These are phyloP conservation scores for Dolichomitus sp. DNA, from an alignment of 2,888 invertebrate species.

Conservation along the genomic window DNA sequence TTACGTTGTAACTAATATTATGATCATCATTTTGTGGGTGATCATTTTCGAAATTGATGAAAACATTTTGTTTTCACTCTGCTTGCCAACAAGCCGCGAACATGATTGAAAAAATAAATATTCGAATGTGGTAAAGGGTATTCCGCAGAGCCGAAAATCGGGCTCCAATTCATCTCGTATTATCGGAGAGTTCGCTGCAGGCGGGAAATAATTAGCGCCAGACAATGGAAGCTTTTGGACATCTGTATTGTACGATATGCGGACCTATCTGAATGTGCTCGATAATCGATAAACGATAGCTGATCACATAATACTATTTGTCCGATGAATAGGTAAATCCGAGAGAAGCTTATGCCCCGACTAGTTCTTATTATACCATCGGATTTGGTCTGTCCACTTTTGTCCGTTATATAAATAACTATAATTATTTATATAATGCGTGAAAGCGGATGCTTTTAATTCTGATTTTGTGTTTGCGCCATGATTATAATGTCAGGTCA, in stretches of 20 bases:
- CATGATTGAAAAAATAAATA: background rate
- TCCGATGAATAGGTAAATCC: background rate
- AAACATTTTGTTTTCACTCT: background rate
- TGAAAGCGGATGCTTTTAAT: background rate
- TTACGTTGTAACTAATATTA: background rate
- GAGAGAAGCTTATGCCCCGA: background rate
- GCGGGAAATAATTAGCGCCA: conserved; percentile 18
- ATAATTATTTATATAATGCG: background rate
- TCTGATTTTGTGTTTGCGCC: background rate
- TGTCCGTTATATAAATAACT: no score
- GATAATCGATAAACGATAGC: conserved; percentile 14
- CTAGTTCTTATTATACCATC: conserved; percentile 10
- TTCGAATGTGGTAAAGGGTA: background rate
- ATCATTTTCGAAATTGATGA: background rate
- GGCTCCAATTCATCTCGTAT: background rate
- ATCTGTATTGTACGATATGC: background rate
- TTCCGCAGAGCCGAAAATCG: background rate
- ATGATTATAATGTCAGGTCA: background rate
- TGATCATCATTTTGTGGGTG: background rate
- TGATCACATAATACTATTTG: conserved; percentile 4
- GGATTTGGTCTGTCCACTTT: conserved; percentile 3
- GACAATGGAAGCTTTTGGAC: conserved; percentile 13
- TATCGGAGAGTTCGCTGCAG: background rate
- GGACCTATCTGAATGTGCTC: conserved; percentile 5
- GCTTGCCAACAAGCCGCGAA: background rate